These are phyloP conservation scores for Oophaga sylvatica DNA, from an alignment of 2,797 vertebrate genomes.

Conservation along the genomic window DNA sequence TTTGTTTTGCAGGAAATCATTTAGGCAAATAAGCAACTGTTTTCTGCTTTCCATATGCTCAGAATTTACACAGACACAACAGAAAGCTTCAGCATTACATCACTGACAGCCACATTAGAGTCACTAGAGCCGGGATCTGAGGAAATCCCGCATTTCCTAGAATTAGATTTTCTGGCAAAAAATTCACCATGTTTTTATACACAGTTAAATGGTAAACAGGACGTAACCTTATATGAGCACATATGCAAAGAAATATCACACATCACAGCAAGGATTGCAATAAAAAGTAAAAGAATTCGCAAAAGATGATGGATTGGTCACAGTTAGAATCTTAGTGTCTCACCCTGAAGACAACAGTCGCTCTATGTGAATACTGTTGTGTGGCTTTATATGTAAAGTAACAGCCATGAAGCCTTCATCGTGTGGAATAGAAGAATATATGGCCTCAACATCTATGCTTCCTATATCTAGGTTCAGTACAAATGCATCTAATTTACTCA, in stretches of 20 bases:
- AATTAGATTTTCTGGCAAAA: background rate
- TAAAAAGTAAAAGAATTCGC: no score
- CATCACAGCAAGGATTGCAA: no score
- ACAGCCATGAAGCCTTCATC: no score
- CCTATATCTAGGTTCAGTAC: no score
- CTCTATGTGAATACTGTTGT: no score
- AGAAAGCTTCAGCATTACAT: constrained; percentile 31
- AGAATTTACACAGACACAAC: constrained; percentile 22
- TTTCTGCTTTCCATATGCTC: constrained; percentile 35
- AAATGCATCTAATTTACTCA: no score
- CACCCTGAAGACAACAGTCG: no score
- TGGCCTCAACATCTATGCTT: no score
- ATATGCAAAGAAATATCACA: background rate
- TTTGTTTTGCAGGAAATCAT: constrained; percentile 10
- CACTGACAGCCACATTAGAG: constrained; percentile 1
- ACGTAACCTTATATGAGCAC: background rate
- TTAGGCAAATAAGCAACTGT: background rate
- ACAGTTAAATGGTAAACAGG: background rate
- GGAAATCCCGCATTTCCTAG: constrained; percentile 42
- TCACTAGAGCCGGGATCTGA: background rate
- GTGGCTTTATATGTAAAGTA: no score
- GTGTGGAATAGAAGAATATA: no score
- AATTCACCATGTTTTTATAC: background rate
- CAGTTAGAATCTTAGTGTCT: no score
- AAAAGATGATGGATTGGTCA: no score